Conservation (phyloP, 2,888 invertebrate genomes). For the Drosophila mimetica region DNA sequence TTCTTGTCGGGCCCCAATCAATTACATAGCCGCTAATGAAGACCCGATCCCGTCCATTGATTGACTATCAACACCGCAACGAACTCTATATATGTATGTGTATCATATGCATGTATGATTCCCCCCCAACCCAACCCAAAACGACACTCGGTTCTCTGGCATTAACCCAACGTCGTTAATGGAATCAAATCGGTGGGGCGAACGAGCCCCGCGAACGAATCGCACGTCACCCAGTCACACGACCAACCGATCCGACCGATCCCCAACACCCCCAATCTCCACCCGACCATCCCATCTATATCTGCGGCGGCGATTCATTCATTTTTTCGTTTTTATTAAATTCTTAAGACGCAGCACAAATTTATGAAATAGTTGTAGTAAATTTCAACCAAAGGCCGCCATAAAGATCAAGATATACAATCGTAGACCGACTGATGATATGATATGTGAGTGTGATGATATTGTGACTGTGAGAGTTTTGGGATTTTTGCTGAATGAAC, state of each 20-base stretch:
- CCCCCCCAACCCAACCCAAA: conserved; percentile 1
- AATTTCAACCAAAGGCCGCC: conserved; percentile 59
- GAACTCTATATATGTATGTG: not conserved
- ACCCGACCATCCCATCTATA: not conserved
- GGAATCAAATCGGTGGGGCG: conserved; percentile 56
- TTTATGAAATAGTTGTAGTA: conserved; percentile 69
- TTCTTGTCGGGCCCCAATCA: conserved; percentile 40
- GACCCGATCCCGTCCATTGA: conserved; percentile 30
- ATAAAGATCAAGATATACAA: conserved; percentile 29
- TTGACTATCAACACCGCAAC: conserved; percentile 32
- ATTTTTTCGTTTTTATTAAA: no score
- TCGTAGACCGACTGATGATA: no score
- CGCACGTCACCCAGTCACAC: conserved; percentile 65
- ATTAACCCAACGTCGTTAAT: conserved; percentile 51
- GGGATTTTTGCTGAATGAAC: conserved; percentile 33
- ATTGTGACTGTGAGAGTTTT: conserved; percentile 3
- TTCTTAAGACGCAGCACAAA: conserved; percentile 46
- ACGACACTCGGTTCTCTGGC: conserved; percentile 26
- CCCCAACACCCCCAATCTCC: not conserved
- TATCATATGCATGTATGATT: conserved; percentile 11
- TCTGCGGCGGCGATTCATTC: conserved; percentile 47
- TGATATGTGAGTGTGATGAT: no score
- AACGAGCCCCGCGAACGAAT: conserved; percentile 54
- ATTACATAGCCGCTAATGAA: conserved; percentile 39
- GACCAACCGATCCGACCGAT: conserved; percentile 40